Base-by-base conservation (phyloP, 2,888 invertebrate genomes). In the Brachyptera risi region DNA sequence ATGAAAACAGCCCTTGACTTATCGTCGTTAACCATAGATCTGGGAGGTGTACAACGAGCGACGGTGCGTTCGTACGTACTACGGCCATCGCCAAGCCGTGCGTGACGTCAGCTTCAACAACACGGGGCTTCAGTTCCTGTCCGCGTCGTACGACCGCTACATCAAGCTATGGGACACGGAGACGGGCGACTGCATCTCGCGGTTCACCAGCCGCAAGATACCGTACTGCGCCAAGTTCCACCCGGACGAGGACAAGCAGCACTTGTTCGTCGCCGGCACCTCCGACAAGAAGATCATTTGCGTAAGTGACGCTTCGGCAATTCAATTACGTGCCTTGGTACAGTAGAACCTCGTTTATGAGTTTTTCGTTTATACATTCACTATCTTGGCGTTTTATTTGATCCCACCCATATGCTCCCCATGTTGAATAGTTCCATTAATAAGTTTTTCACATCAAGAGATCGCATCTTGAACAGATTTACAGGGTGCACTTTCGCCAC, bases 81-180 rank as follows among this genome's bases (percentile, higher is more conserved):
- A 89, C 69, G 99, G 99, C 0, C 99, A 99, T 76, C 82, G 93
- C 59, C 96, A 98, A 76, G 98, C 98, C 1, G 97, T 99, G 9
- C 79, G 96, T 59, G 99, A 99, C 72, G 84, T 96, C 66, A 90
- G 91, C 72, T 99, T 99, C 78, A 96, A 97, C 74, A 97, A 96
- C 73, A 82, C 83, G 40, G 99, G 99, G 1, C 87, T 87, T 40
- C 87, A 92, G 71, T 99, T 99, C 75, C 77, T 99, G 2, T 96
- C 96, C 0, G 96, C 97, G 80, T 89, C 86, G 0, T 98, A 96
- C 76, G 98, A 99, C 79, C 86, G 96, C 58, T 97, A 92, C 73
- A 93, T 98, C 61, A 99, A 99, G 78, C 78, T 99, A 44, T 99
- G 99, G 99, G 98, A 99, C 75, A 98, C 98, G 0, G 99, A 99